Conservation (phyloP, 2,113 vertebrate genomes). For the Gambusia holbrooki region DNA sequence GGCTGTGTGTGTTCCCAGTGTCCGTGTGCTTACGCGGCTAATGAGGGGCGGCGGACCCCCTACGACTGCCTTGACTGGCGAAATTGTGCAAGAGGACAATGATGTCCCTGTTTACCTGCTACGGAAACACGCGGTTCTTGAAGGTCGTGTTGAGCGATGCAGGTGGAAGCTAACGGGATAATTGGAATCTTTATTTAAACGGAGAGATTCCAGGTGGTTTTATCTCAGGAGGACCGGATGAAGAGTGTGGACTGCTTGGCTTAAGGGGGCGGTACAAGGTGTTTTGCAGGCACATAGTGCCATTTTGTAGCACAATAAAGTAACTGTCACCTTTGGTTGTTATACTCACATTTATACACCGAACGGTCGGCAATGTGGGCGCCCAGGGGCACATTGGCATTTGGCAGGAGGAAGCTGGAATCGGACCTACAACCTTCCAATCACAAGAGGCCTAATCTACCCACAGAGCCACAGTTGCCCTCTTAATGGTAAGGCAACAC, state of each 20-base stretch:
- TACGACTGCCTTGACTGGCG: constrained; percentile 32
- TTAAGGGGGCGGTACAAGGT: background rate
- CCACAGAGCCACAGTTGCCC: too few species aligned
- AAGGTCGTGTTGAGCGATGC: constrained; percentile 11
- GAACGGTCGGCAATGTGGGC: too few species aligned
- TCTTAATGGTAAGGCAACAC: too few species aligned
- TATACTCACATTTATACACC: too few species aligned
- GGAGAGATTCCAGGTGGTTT: constrained; percentile 8
- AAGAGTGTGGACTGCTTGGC: constrained; percentile 1
- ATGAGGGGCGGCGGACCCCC: constrained; percentile 24
- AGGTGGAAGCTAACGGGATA: constrained; percentile 34
- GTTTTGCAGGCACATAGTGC: too few species aligned
- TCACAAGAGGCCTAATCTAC: too few species aligned
- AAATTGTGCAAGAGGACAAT: constrained; percentile 20
- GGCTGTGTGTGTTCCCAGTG: background rate
- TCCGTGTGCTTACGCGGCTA: constrained; percentile 11
- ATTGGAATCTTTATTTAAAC: constrained; percentile 41
- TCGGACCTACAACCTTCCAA: too few species aligned
- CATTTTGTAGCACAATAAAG: too few species aligned
- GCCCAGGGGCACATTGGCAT: too few species aligned
- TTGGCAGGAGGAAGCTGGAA: too few species aligned
- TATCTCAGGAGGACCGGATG: constrained; percentile 3
- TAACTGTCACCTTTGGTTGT: too few species aligned
- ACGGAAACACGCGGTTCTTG: constrained; percentile 6
- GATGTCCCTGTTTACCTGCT: constrained; percentile 19